Base-by-base conservation (phyloP, 2,888 invertebrate genomes). In the Brachyopa scutellaris region DNA sequence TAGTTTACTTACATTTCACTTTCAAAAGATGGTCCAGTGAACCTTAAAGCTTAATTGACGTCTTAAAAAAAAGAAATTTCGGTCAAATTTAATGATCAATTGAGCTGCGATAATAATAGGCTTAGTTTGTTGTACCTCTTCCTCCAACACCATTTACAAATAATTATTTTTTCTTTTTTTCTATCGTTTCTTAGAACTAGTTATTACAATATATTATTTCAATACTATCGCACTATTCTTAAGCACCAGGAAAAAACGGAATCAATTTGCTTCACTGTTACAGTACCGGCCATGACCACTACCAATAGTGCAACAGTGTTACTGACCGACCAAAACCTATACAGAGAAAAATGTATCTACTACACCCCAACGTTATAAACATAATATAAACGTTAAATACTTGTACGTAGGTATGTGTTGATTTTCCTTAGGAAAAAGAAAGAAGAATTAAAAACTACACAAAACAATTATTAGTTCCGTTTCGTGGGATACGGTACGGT, bases 381-480 rank as follows among this genome's bases (percentile, higher is more conserved):
- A 55, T 21, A 38, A 26, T 11, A 38, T 15, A 13, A 11, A 13
- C 5, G 17, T 51, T 17, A 11, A 23, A 17, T 33, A 53, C 19
- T 42, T 7, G 17, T 42, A 7, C 15, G 2, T 7, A 15, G 2
- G 5, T 36, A 21, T 45, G 55, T 38, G 38, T 49, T 1, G 17
- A 23, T 33, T 64, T 9, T 33, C 7, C 33, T 51, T 23, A 40
- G 17, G 26, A 31, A 66, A 38, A 53, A 51, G 11, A 64, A 51
- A 19, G 42, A 51, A 26, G n/a, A 9, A 51, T 23, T 29, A 62
- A 45, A 40, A 55, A 36, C 33, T 51, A 42, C 66, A 53, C 57
- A 57, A 76, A 70, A 76, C 69, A 77, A 82, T 82, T 82, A 82
- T 72, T 72, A 82, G 82, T 82, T 82, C 82, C 82, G 82, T 82